These are phyloP conservation scores for Strigamia maritima DNA, from an alignment of 2,888 invertebrate genomes.

Conservation along the genomic window DNA sequence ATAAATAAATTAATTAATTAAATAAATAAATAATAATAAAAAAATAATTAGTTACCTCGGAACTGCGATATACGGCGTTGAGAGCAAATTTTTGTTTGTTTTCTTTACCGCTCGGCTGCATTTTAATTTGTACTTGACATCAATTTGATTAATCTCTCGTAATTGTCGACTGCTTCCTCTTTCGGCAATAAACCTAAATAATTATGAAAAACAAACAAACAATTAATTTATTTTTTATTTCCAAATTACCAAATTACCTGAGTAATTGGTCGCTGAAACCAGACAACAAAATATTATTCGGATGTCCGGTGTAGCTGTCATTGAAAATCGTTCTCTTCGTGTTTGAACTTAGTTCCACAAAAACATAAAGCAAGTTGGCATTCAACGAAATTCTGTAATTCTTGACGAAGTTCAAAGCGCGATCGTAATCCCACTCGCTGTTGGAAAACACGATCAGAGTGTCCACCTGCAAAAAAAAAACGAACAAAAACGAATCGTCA, in stretches of 20 bases:
- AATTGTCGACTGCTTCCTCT: constrained; percentile 52
- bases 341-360: not conserved
- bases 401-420: not conserved
- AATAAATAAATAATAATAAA: not conserved
- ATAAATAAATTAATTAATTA: not conserved
- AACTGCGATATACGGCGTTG: not conserved
- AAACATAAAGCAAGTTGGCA: not conserved
- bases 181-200: constrained; percentile 53
- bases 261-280: constrained; percentile 55
- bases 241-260: constrained; percentile 46
- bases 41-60: not conserved
- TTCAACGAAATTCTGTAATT: constrained; percentile 9
- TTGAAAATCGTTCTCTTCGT: not conserved
- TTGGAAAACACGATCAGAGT: constrained; percentile 6
- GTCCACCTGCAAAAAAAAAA: not conserved
- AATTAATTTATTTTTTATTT: not conserved
- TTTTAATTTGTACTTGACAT: constrained; percentile 51
- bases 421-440: not conserved
- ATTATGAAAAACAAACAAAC: not conserved
- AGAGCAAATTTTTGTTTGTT: not conserved
- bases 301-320: not conserved
- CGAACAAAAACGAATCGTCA: not conserved
- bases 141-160: constrained; percentile 54
- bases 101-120: not conserved
- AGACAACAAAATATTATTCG: constrained; percentile 50